Percentiles rank a stretch among this genome's conserved stretches.
Conservation (phyloP, 2,113 vertebrate species). For the Brachyhypopomus gauderio region DNA sequence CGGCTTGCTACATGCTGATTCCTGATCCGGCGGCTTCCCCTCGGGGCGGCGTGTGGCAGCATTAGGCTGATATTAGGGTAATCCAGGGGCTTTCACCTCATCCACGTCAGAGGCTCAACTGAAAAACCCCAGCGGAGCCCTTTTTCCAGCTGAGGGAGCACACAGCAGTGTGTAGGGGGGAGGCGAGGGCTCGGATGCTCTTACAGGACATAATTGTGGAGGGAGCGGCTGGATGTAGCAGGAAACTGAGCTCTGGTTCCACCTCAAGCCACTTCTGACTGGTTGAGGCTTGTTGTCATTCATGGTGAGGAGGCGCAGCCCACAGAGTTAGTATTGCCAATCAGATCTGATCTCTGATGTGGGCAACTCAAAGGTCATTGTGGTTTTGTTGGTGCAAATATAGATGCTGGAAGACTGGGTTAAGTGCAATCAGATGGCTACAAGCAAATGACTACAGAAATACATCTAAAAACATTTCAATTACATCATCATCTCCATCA, state of each 20-base stretch:
- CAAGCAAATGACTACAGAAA: too few relatives aligned
- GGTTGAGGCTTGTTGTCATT: constrained; percentile 45
- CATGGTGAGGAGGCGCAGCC: not conserved
- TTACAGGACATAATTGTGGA: not conserved
- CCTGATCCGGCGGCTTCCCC: constrained; percentile 39
- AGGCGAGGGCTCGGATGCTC: not conserved
- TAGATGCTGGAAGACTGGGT: too few relatives aligned
- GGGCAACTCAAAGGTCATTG: too few relatives aligned
- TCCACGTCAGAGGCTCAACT: constrained; percentile 52
- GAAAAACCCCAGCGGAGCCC: constrained; percentile 50
- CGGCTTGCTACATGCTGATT: constrained; percentile 26
- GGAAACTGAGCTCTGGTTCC: constrained; percentile 38
- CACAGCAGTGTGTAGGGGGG: not conserved
- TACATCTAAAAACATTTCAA: too few relatives aligned
- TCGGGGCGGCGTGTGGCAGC: constrained; percentile 5
- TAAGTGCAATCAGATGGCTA: too few relatives aligned
- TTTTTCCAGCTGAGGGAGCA: constrained; percentile 7
- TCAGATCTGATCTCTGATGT: too few relatives aligned
- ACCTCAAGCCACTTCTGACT: constrained; percentile 41
- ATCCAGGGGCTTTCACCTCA: constrained; percentile 52
- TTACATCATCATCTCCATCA: too few relatives aligned
- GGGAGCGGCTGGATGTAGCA: constrained; percentile 41
- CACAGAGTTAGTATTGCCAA: too few relatives aligned
- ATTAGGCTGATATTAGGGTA: constrained; percentile 59
- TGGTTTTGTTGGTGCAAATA: too few relatives aligned